Evolutionary conservation across 2,797 vertebrate genomes (phyloP).

Genomic region (Cetoscarus ocellatus): DNA sequence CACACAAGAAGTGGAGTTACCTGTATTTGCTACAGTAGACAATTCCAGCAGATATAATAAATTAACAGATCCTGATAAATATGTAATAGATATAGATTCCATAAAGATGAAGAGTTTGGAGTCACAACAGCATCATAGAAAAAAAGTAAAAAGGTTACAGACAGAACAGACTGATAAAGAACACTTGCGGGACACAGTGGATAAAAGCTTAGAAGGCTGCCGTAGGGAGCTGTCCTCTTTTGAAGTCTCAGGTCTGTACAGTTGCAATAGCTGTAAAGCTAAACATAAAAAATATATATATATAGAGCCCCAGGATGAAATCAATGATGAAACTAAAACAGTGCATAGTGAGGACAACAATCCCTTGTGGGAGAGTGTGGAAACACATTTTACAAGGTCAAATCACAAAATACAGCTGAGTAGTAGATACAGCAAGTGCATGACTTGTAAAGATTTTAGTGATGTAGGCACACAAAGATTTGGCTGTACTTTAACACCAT

Average conservation of each 20-base stretch:
- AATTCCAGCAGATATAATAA: conserved; percentile 3
- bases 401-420: conserved; percentile 1
- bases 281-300: background rate
- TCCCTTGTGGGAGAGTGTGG: background rate
- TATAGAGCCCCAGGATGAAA: background rate
- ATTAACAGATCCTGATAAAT: conserved; percentile 26
- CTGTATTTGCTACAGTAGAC: conserved; percentile 12
- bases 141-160: conserved; percentile 10
- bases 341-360: background rate
- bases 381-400: conserved; percentile 5
- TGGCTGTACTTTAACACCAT: conserved; percentile 3
- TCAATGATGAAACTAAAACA: conserved; percentile 2
- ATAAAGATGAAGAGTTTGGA: conserved; percentile 9
- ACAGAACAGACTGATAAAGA: background rate
- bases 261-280: conserved; percentile 4
- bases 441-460: background rate
- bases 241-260: too few species aligned
- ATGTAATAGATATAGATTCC: background rate
- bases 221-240: too few species aligned
- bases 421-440: background rate
- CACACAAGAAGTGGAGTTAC: conserved; percentile 24
- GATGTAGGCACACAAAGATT: conserved; percentile 17
- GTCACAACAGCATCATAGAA: conserved; percentile 13
- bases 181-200: conserved; percentile 3
- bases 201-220: too few species aligned